Base-by-base conservation (phyloP, 2,888 invertebrate species). In the Lamproptera curius region DNA sequence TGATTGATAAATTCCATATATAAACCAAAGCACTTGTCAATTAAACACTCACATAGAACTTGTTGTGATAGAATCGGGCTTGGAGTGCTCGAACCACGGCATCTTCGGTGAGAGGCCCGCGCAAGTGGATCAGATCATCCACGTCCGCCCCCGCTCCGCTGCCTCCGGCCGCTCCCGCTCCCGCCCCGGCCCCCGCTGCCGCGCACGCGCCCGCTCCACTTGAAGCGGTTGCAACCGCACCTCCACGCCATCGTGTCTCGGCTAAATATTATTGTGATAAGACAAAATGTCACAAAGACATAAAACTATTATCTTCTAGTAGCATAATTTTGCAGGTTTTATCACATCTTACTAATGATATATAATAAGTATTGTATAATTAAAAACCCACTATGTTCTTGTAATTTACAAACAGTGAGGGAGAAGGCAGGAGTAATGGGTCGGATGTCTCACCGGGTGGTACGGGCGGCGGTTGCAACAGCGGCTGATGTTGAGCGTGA, bases 91-190 rank as follows among this genome's bases (percentile, higher is more conserved):
- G 93, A 82, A 97, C 94, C 40, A 97, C 94, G 50, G 97, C 96
- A 77, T 97, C 97, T 82, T 98, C 97, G 26, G 97, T 97, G 65
- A 97, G 91, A 43, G 97, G 97, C 26, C 96, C 97, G 38, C 95
- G 92, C 67, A 97, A 89, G 86, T 97, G 97, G 74, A 97, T 97
- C 65, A 97, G 91, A 87, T 97, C 97, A 68, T 96, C 94, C 72
- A 95, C 91, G 77, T 94, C 90, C 55, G 88, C 85, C 42, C 73
- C 62, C 45, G 57, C 49, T 28, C 50, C 61, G 49, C 69, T 59
- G 45, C 58, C 56, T 45, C 60, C 57, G 17, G 58, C 55, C 45
- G 58, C 52, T 16, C 57, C 57, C 50, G 56, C 52, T 46, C 62
- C 66, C 53, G 63, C 46, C n/a, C n/a, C n/a, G n/a, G n/a, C n/a